These are phyloP conservation scores for Nebria salina DNA, from an alignment of 2,888 invertebrate genomes.

Conservation along the genomic window DNA sequence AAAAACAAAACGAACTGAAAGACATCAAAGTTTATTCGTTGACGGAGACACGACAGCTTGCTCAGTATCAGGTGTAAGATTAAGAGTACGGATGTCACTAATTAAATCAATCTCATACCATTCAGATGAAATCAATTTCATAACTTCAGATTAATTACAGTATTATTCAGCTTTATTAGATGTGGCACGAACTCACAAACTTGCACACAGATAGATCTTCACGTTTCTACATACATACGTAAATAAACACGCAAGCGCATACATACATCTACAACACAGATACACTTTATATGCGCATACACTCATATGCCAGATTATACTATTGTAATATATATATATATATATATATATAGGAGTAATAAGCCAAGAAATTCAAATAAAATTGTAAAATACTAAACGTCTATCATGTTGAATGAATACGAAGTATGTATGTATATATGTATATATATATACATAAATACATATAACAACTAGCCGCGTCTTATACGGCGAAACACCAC, in stretches of 20 bases:
- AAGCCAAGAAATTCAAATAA: no score
- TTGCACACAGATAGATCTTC: no score
- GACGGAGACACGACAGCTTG: not conserved
- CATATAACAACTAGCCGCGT: not conserved
- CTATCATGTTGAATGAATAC: not conserved
- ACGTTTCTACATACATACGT: not conserved
- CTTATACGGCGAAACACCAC: not conserved
- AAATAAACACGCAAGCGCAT: not conserved
- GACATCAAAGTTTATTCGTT: not conserved
- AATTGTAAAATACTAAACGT: not conserved
- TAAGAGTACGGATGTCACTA: slow-evolving; percentile 21
- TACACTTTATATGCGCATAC: no score
- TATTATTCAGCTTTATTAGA: slow-evolving; percentile 42
- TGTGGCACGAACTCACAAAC: slow-evolving; percentile 3
- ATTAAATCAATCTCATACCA: slow-evolving; percentile 40
- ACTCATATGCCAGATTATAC: no score
- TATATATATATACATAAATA: no score
- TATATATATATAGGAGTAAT: no score
- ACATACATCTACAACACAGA: not conserved
- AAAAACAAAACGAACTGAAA: not conserved
- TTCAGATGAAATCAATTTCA: slow-evolving; percentile 42
- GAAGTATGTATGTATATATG: no score
- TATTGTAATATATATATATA: no score
- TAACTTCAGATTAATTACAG: slow-evolving; percentile 44
- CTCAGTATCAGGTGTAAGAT: slow-evolving; percentile 23